These are phyloP conservation scores for Salvator merianae DNA, from an alignment of 2,113 vertebrate genomes.

Conservation along the genomic window DNA sequence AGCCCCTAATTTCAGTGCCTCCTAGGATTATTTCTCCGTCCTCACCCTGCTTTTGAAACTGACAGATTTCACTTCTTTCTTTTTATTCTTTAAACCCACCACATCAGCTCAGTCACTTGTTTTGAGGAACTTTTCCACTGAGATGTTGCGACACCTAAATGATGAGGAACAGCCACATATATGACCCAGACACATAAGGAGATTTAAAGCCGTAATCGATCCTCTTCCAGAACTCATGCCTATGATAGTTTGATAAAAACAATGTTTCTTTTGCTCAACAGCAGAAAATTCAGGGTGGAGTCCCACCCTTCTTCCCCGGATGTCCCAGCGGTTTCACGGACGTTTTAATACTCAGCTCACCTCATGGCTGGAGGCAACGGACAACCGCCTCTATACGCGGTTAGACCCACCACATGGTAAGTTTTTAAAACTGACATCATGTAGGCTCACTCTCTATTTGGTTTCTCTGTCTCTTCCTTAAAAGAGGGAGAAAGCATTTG, in stretches of 20 bases:
- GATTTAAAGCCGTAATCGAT: neutral
- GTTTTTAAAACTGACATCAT: neutral
- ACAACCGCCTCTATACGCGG: constrained; percentile 4
- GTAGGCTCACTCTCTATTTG: too few relatives aligned
- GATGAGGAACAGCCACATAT: neutral
- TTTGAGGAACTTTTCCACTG: neutral
- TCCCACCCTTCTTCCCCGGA: constrained; percentile 22
- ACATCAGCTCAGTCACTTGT: too few relatives aligned
- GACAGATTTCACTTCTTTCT: neutral
- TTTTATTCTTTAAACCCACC: neutral
- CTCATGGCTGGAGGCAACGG: constrained; percentile 22
- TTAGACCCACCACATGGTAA: constrained; percentile 20
- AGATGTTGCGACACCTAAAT: constrained; percentile 40
- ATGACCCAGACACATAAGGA: neutral
- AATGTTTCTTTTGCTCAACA: constrained; percentile 21
- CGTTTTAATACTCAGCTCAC: constrained; percentile 20
- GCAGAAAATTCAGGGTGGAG: constrained; percentile 34
- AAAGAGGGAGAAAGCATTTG: neutral
- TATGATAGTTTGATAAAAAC: neutral
- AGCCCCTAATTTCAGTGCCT: too few relatives aligned
- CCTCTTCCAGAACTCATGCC: fast-evolving
- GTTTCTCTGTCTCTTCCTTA: neutral
- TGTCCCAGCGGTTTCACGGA: constrained; percentile 21
- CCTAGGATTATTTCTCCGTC: neutral
- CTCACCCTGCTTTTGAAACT: neutral